Base-by-base conservation (phyloP, 2,888 invertebrate species). In the Aleiodes alternator region DNA sequence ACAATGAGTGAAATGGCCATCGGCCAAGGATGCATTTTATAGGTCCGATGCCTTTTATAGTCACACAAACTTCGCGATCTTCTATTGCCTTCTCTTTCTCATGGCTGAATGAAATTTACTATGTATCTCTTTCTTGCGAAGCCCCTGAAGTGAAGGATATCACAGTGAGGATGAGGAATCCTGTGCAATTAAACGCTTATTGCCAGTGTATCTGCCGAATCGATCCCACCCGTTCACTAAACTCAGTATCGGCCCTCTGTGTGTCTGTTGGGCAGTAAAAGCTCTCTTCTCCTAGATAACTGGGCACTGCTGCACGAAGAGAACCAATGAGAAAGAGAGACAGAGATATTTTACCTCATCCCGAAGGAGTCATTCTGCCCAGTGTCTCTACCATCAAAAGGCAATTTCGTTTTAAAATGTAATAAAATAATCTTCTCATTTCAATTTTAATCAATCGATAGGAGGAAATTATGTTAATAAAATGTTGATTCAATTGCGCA, bases 101-200 rank as follows among this genome's bases (percentile, higher is more conserved):
- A 8, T 31, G 7, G 2, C 57, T 2, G 6, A 11, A 7, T 34
- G n/a, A 31, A 34, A 34, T 59, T 9, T 34, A 43, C 43, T 69
- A 38, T 3, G 23, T 69, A 16, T 23, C 69, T 69, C 34, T 14
- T 59, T 56, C 57, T 71, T 23, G 48, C 23, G 11, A 53, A 56
- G 8, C 23, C 48, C 16, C 3, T 53, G 53, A 43, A 48, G 48
- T 12, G 64, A 43, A 48, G 64, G 48, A 64, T 64, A 64, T 29
- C 64, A 48, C 64, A 64, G 48, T 48, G 79, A 61, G 77, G 86
- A 88, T 87, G 88, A 88, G 87, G 89, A 89, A 89, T 89, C 89
- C 89, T 76, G 89, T 87, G 86, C 89, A 89, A 89, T 89, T 89
- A 89, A 89, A 89, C 85, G 86, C 87, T 89, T 89, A 89, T 88